Evolutionary conservation across 2,888 invertebrate species (phyloP).

Genomic region (Phaonia tiefii): DNA sequence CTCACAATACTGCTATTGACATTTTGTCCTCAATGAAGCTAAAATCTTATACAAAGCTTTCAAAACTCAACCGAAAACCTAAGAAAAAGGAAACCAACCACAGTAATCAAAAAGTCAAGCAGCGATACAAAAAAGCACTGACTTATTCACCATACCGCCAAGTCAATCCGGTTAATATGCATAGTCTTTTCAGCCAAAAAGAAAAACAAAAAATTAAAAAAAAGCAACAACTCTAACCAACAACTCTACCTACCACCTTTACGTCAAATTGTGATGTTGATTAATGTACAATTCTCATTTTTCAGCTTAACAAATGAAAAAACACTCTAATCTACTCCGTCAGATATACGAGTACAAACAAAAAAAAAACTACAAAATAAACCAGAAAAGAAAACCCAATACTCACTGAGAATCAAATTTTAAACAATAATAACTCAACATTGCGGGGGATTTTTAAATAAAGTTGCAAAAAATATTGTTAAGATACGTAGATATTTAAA

Average conservation of each 20-base stretch:
- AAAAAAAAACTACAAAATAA: constrained; percentile 11
- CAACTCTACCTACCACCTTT: constrained; percentile 66
- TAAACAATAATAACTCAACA: constrained; percentile 36
- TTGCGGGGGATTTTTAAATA: constrained; percentile 54
- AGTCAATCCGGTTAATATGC: constrained; percentile 32
- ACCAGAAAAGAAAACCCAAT: not conserved
- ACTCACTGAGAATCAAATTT: constrained; percentile 14
- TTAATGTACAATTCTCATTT: constrained; percentile 67
- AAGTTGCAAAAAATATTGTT: constrained; percentile 44
- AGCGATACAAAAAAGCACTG: not conserved
- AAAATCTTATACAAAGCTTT: not conserved
- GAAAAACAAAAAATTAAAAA: not conserved
- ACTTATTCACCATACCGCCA: constrained; percentile 22
- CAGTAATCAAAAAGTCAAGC: constrained; percentile 19
- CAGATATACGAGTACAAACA: not conserved
- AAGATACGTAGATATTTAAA: constrained; percentile 37
- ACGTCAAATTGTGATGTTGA: constrained; percentile 69
- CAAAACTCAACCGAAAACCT: not conserved
- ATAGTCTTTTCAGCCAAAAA: constrained; percentile 15
- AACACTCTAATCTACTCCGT: constrained; percentile 43
- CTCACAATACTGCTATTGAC: no score
- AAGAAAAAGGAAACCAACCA: not conserved
- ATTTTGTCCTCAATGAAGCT: not conserved
- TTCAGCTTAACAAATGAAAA: constrained; percentile 48
- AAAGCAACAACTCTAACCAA: constrained; percentile 17